These are phyloP conservation scores for Tetrao urogallus DNA, from an alignment of 2,113 vertebrate species.

Conservation along the genomic window DNA sequence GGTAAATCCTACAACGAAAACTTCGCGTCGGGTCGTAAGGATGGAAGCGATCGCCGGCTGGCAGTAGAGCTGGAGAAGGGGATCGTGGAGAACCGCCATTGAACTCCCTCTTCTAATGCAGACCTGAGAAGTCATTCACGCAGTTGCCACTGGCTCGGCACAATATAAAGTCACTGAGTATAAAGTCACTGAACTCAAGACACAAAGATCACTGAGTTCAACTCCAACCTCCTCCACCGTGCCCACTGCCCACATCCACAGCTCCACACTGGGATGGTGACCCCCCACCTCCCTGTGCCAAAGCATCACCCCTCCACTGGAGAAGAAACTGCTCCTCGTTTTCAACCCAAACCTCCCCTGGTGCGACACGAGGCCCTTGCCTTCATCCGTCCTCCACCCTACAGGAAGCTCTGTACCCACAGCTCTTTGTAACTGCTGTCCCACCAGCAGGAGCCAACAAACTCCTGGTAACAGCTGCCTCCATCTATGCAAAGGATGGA, in stretches of 20 bases:
- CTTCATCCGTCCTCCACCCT: no score
- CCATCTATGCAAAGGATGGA: background rate
- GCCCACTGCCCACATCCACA: no score
- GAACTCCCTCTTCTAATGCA: background rate
- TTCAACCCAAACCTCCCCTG: no score
- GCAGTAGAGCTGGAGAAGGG: background rate
- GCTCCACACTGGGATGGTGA: no score
- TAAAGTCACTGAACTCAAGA: no score
- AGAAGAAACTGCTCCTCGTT: no score
- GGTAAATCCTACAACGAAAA: no score
- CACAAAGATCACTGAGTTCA: no score
- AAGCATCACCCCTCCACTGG: no score
- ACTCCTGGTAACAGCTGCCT: background rate
- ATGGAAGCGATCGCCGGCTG: background rate
- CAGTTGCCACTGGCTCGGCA: background rate
- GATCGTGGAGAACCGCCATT: background rate
- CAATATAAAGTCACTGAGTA: background rate
- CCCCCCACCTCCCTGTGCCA: no score
- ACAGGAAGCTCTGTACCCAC: background rate
- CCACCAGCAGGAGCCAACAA: background rate
- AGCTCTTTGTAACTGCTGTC: background rate
- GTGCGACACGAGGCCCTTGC: no score
- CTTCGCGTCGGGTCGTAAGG: background rate
- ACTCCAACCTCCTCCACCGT: no score
- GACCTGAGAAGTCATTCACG: background rate